These are phyloP conservation scores for Cricetomys ansorgei DNA, from an alignment of 2,113 vertebrate species.

Conservation along the genomic window DNA sequence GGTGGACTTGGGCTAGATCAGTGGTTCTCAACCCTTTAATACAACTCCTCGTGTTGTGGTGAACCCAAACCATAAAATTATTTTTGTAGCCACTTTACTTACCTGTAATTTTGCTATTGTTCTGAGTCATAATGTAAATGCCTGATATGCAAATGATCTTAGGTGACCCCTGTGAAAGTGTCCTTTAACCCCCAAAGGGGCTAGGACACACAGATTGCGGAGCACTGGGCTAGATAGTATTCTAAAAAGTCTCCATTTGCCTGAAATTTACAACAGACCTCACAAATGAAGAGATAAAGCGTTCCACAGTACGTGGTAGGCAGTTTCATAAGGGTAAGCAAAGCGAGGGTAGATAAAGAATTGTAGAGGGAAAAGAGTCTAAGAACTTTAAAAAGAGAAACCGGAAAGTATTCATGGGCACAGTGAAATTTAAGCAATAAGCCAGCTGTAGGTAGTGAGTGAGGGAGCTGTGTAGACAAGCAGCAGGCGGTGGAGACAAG, in stretches of 20 bases:
- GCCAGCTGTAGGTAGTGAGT: not conserved
- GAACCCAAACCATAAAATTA: too few species aligned
- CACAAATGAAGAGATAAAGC: conserved; percentile 7
- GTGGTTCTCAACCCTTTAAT: too few species aligned
- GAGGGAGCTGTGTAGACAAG: not conserved
- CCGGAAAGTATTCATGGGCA: not conserved
- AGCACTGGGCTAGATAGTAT: not conserved
- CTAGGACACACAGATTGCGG: too few species aligned
- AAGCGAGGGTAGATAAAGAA: not conserved
- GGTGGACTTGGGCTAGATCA: not conserved
- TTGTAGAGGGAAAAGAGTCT: not conserved
- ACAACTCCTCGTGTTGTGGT: too few species aligned
- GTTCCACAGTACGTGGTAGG: not conserved
- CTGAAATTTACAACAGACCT: not conserved
- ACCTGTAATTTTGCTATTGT: too few species aligned
- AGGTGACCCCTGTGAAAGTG: too few species aligned
- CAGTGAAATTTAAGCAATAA: not conserved
- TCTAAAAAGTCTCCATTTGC: not conserved
- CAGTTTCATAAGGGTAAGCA: not conserved
- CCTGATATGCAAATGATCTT: too few species aligned
- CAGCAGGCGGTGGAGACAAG: not conserved
- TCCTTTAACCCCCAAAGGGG: too few species aligned
- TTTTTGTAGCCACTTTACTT: too few species aligned
- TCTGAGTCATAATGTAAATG: too few species aligned
- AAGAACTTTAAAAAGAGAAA: not conserved